Evolutionary conservation across 2,888 invertebrate species (phyloP).

Genomic region (Plebejus melissa): DNA sequence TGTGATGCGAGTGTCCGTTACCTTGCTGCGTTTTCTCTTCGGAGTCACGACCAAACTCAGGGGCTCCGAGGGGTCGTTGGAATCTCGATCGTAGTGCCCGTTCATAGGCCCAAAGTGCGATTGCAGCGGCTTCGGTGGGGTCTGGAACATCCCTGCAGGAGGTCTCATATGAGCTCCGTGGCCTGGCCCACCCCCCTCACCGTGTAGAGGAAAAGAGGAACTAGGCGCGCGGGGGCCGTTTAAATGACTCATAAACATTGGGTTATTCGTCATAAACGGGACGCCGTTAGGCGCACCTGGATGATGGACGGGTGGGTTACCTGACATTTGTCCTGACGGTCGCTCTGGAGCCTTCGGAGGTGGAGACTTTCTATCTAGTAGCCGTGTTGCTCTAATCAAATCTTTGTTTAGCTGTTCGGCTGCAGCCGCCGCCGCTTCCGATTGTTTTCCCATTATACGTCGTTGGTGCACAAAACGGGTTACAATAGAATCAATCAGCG

Average conservation of each 20-base stretch:
- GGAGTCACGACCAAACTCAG: slow-evolving; percentile 96
- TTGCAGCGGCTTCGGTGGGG: slow-evolving; percentile 87
- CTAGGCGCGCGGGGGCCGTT: slow-evolving; percentile 81
- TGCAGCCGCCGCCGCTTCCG: slow-evolving; percentile 87
- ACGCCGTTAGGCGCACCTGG: slow-evolving; percentile 67
- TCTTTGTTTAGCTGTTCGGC: slow-evolving; percentile 93
- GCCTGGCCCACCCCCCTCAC: slow-evolving; percentile 76
- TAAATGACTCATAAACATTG: slow-evolving; percentile 74
- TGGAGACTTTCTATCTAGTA: slow-evolving; percentile 91
- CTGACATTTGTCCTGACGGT: slow-evolving; percentile 74
- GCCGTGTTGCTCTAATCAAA: slow-evolving; percentile 87
- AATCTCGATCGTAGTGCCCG: slow-evolving; percentile 82
- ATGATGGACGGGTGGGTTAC: slow-evolving; percentile 77
- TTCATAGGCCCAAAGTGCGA: slow-evolving; percentile 83
- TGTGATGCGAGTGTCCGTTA: slow-evolving; percentile 95
- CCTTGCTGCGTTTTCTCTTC: slow-evolving; percentile 98
- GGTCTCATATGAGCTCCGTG: slow-evolving; percentile 76
- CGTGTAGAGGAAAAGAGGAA: slow-evolving; percentile 85
- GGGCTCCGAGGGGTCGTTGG: slow-evolving; percentile 94
- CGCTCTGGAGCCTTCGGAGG: slow-evolving; percentile 84
- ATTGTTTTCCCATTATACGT: slow-evolving; percentile 86
- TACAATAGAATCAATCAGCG: slow-evolving; percentile 92
- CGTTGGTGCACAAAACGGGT: slow-evolving; percentile 91
- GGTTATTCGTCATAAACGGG: slow-evolving; percentile 69
- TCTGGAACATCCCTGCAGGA: slow-evolving; percentile 88